These are phyloP conservation scores for Chamaea fasciata DNA, from an alignment of 2,113 vertebrate genomes.

Conservation along the genomic window DNA sequence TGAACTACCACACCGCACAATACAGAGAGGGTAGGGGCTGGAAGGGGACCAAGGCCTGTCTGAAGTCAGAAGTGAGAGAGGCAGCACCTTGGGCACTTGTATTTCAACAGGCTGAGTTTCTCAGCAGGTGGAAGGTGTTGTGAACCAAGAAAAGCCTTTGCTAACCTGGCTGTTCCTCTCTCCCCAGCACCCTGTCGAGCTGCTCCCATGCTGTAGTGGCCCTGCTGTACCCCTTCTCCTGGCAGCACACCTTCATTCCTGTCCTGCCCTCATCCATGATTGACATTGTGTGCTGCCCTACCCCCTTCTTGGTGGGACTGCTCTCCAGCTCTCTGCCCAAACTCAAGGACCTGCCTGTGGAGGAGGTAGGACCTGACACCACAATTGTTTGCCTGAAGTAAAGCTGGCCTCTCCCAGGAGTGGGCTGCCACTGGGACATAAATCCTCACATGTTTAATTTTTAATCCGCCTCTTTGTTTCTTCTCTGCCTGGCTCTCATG, in stretches of 20 bases:
- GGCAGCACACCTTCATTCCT: slow-evolving; percentile 99
- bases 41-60: not conserved
- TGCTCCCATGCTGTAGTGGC: slow-evolving; percentile 96
- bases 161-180: slow-evolving; percentile 4
- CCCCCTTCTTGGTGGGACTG: slow-evolving; percentile 95
- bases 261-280: slow-evolving; percentile 96
- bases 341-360: slow-evolving; percentile 94
- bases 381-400: not conserved
- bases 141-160: not conserved
- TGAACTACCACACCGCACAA: not conserved
- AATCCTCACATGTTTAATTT: not conserved
- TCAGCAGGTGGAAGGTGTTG: not conserved
- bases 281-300: slow-evolving; percentile 98
- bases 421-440: not conserved
- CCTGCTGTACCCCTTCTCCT: slow-evolving; percentile 98
- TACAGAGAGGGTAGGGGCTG: not conserved
- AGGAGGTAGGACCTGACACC: slow-evolving; percentile 82
- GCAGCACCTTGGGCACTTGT: not conserved
- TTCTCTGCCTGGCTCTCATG: not conserved
- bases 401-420: not conserved
- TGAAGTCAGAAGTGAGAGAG: not conserved
- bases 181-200: slow-evolving; percentile 90
- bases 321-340: slow-evolving; percentile 95
- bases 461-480: not conserved
- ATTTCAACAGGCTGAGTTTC: not conserved